Base-by-base conservation (phyloP, 2,888 invertebrate genomes). In the Camptogramma bilineatum region DNA sequence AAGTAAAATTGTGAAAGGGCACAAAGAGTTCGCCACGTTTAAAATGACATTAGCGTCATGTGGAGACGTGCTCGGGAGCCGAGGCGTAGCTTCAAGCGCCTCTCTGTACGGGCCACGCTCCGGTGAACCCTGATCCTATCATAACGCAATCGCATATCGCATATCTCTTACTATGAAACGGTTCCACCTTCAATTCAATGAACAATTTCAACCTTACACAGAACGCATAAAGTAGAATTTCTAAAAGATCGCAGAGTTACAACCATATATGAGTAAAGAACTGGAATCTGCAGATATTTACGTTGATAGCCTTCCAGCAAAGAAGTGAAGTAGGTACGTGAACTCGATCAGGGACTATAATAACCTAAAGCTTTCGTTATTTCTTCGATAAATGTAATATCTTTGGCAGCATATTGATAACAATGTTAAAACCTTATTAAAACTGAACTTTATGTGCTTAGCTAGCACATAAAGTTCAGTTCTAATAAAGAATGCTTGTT, bases 81-180 rank as follows among this genome's bases (percentile, higher is more conserved):
- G 77, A 78, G 70, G 73, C 71, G 78, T 78, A 71, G 73, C 78
- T 82, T 72, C 77, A 73, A 82, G 80, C 82, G 78, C 76, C 77
- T 79, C 81, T 82, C 80, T 79, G 73, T 77, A 77, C 77, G 77
- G 79, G 75, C 77, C 81, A 85, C 84, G 92, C 91, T 88, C 80
- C 85, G 80, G 65, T 86, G 90, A 87, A 85, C 85, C 82, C 92
- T 86, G 91, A 93, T 93, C 92, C 92, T 89, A 92, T 92, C 92
- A 92, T 91, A 93, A 90, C 88, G 91, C 88, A 91, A 91, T 92
- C 86, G 88, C 86, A 90, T 90, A 87, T 86, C 84, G 80, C 73
- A 72, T 72, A 68, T 66, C 67, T 63, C 59, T 52, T 73, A 80
- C 66, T 74, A 47, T 68, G 80, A 86, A 75, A 88, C 67, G 61